These are phyloP conservation scores for Rhagoletis pomonella DNA, from an alignment of 1,140 invertebrate species.

Conservation along the genomic window DNA sequence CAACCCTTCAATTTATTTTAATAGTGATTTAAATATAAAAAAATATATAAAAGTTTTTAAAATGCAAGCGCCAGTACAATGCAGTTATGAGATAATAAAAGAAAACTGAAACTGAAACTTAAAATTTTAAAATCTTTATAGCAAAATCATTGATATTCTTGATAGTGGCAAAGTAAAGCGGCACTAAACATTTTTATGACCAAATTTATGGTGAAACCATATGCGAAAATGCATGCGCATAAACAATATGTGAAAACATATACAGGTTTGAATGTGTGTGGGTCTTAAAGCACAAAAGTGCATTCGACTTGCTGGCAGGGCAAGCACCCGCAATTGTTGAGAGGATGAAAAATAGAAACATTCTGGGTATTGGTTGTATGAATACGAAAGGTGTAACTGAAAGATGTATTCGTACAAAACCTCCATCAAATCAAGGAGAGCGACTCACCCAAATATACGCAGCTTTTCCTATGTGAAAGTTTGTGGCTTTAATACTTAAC, in stretches of 20 bases:
- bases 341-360: background rate
- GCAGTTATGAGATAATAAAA: constrained; percentile 23
- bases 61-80: background rate
- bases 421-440: background rate
- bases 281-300: constrained; percentile 9
- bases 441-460: background rate
- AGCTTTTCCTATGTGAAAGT: background rate
- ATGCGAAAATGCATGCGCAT: constrained; percentile 45
- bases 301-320: constrained; percentile 19
- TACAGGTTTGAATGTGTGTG: background rate
- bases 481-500: background rate
- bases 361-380: background rate
- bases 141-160: constrained; percentile 49
- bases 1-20: constrained; percentile 35
- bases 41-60: constrained; percentile 22
- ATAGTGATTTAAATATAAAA: constrained; percentile 18
- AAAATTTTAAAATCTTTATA: constrained; percentile 46
- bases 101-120: constrained; percentile 19
- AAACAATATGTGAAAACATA: constrained; percentile 28
- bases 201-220: constrained; percentile 40
- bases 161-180: constrained; percentile 45
- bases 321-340: background rate
- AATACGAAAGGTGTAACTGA: background rate
- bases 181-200: constrained; percentile 38
- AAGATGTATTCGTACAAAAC: background rate